Percentiles rank a stretch among this genome's conserved stretches.
Conservation (phyloP, 1,140 invertebrate genomes). For the Magallana angulata region DNA sequence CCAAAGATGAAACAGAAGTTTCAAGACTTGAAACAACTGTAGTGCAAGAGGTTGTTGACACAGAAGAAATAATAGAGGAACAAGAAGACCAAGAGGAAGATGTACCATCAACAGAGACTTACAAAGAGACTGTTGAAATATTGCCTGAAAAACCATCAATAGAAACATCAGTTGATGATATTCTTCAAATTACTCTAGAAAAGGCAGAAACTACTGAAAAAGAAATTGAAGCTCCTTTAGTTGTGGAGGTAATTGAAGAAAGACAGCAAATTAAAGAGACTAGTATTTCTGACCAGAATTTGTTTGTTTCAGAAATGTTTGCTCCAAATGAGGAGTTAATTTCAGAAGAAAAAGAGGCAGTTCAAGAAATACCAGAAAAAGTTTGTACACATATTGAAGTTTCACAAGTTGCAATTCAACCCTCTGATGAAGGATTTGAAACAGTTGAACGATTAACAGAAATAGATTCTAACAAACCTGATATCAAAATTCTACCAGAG, state of each 20-base stretch:
- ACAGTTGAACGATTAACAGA: background rate
- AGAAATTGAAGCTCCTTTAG: conserved; percentile 32
- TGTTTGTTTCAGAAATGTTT: too few relatives aligned
- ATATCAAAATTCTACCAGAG: conserved; percentile 29
- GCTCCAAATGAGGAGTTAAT: background rate
- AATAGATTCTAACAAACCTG: background rate
- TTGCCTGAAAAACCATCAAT: too few relatives aligned
- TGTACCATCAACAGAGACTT: background rate
- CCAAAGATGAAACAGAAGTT: background rate
- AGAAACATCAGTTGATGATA: background rate
- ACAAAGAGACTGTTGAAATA: background rate
- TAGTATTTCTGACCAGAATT: too few relatives aligned
- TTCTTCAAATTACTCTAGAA: background rate
- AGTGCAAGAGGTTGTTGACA: background rate
- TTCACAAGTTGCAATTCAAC: conserved; percentile 13
- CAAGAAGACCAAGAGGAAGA: background rate
- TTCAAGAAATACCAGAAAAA: conserved; percentile 4
- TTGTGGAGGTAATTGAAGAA: conserved; percentile 40
- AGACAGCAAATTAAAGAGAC: conserved; percentile 15
- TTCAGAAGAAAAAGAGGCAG: background rate
- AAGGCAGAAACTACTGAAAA: conserved; percentile 43
- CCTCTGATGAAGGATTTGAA: background rate
- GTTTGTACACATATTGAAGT: background rate
- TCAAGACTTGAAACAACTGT: background rate
- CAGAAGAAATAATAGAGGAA: background rate